phyloP scores from a whole-genome alignment of 2,113 vertebrate genomes.

The Heptranchias perlo region DNA sequence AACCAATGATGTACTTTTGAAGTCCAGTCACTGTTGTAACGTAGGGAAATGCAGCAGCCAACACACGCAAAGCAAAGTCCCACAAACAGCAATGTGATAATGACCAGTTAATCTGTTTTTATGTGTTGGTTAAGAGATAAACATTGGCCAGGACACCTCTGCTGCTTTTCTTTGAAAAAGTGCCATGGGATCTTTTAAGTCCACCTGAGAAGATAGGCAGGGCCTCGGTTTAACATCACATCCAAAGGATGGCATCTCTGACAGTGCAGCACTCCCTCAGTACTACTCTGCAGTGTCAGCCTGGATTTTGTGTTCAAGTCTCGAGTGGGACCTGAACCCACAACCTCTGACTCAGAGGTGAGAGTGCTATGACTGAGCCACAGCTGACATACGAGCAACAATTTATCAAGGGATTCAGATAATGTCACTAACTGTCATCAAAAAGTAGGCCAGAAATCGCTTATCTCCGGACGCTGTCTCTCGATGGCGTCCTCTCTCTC shows the following conservation, averaged over 20 bases:
- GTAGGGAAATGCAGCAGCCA: too few relatives aligned
- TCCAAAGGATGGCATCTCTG: not conserved
- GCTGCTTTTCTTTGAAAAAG: not conserved
- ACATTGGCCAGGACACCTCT: not conserved
- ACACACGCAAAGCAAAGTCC: not conserved
- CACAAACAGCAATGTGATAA: not conserved
- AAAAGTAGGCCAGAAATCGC: too few relatives aligned
- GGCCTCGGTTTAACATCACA: not conserved
- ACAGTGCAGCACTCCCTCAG: not conserved
- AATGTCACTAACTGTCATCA: not conserved
- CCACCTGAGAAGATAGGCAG: not conserved
- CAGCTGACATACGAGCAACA: not conserved
- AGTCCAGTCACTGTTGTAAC: too few relatives aligned
- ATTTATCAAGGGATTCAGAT: not conserved
- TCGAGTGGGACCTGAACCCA: not conserved
- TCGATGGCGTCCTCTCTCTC: too few relatives aligned
- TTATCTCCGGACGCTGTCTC: too few relatives aligned
- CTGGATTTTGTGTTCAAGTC: not conserved
- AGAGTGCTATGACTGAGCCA: not conserved
- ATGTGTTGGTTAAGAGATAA: not conserved
- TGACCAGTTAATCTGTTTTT: not conserved
- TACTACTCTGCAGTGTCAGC: not conserved
- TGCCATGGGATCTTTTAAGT: not conserved
- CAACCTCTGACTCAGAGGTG: not conserved
- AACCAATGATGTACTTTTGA: not conserved